phyloP scores from a whole-genome alignment of 92 coral and sea anemone species.

The Phenganax subtilis region DNA sequence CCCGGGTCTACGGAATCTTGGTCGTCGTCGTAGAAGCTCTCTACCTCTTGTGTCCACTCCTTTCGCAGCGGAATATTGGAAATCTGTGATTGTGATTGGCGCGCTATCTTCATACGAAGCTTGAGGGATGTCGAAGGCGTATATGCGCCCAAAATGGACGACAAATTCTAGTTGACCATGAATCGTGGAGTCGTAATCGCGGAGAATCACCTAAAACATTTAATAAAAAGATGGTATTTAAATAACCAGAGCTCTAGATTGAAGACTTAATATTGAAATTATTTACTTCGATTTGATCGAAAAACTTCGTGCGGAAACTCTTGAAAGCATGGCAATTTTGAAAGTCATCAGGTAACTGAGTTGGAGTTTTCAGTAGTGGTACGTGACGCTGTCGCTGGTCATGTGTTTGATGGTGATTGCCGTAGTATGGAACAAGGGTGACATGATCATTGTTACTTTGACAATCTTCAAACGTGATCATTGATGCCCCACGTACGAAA shows the following conservation, averaged over 20 bases:
- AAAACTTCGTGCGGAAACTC: slow-evolving; percentile 69
- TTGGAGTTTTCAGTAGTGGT: slow-evolving; percentile 65
- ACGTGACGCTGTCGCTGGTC: slow-evolving; percentile 76
- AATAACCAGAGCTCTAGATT: neutral
- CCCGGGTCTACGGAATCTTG: slow-evolving; percentile 59
- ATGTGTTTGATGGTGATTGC: slow-evolving; percentile 77
- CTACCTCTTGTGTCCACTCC: slow-evolving; percentile 18
- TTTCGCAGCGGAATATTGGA: slow-evolving; percentile 55
- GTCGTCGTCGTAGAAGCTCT: slow-evolving; percentile 41
- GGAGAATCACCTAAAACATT: slow-evolving; percentile 50
- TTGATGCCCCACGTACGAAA: slow-evolving; percentile 84
- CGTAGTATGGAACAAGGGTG: slow-evolving; percentile 77
- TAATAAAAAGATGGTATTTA: neutral
- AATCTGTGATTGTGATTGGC: slow-evolving; percentile 63
- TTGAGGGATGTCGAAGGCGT: slow-evolving; percentile 78
- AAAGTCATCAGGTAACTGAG: slow-evolving; percentile 8
- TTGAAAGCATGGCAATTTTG: slow-evolving; percentile 59
- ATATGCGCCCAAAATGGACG: slow-evolving; percentile 85
- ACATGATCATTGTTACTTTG: slow-evolving; percentile 73
- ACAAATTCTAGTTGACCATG: slow-evolving; percentile 82
- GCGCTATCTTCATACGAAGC: slow-evolving; percentile 89
- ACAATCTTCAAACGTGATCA: slow-evolving; percentile 74
- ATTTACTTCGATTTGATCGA: slow-evolving; percentile 62
- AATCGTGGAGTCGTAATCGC: slow-evolving; percentile 65
- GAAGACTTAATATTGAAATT: neutral